phyloP scores from a whole-genome alignment of 2,113 vertebrate species.

The Chloropsis hardwickii region DNA sequence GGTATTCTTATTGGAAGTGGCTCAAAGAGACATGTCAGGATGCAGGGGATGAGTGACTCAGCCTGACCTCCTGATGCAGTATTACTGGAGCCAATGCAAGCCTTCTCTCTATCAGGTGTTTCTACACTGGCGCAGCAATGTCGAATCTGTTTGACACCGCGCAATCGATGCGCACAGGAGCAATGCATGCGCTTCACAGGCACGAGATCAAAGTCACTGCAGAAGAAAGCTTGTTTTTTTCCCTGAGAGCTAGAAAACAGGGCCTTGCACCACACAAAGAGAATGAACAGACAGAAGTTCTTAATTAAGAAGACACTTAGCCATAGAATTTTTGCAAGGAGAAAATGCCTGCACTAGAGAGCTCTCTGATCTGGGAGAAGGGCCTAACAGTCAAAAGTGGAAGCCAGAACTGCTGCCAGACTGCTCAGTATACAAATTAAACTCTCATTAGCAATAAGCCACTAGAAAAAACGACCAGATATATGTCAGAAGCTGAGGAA shows the following conservation, averaged over 20 bases:
- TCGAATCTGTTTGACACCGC: neutral
- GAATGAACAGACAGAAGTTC: neutral
- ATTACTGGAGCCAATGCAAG: neutral
- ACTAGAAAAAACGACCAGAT: neutral
- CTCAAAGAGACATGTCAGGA: neutral
- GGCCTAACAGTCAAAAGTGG: neutral
- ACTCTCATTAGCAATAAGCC: neutral
- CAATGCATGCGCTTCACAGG: neutral
- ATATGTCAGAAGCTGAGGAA: neutral
- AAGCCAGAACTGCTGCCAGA: neutral
- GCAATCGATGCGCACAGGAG: accelerated
- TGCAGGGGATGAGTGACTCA: neutral
- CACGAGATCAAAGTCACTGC: neutral
- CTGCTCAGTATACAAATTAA: neutral
- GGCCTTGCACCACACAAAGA: neutral
- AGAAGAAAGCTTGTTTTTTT: neutral
- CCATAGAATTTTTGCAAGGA: neutral
- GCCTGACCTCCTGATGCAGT: neutral
- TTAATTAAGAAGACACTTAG: neutral
- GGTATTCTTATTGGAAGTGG: neutral
- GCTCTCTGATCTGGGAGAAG: neutral
- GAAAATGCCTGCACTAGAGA: neutral
- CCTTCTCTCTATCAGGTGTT: neutral
- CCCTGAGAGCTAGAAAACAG: neutral
- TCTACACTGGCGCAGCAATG: accelerated